Conservation (phyloP, 2,797 vertebrate species). For the Lutjanus argentimaculatus region DNA sequence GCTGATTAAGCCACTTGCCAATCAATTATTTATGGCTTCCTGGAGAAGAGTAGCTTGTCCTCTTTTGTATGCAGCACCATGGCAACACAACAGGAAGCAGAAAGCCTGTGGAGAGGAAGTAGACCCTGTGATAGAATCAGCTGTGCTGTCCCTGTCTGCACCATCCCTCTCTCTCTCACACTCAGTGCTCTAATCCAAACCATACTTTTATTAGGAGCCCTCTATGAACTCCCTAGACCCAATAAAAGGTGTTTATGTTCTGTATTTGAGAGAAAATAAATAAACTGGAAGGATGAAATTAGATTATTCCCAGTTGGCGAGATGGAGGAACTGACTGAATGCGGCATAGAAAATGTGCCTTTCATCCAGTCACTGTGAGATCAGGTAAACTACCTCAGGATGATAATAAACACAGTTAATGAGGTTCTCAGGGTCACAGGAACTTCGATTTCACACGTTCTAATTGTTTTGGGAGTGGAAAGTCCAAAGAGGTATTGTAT, state of each 20-base stretch:
- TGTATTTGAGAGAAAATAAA: conserved; percentile 70
- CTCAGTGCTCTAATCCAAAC: conserved; percentile 65
- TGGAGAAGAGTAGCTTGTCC: conserved; percentile 84
- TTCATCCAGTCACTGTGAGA: conserved; percentile 49
- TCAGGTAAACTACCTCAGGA: conserved; percentile 44
- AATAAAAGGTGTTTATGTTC: conserved; percentile 81
- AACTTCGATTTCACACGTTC: conserved; percentile 56
- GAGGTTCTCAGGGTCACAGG: conserved; percentile 52
- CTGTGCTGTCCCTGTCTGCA: conserved; percentile 53
- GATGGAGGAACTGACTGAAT: conserved; percentile 38
- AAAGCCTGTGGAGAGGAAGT: conserved; percentile 81
- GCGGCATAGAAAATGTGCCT: conserved; percentile 37
- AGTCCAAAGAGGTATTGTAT: background rate
- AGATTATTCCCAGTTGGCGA: conserved; percentile 67
- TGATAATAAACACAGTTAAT: conserved; percentile 64
- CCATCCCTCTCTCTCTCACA: conserved; percentile 43
- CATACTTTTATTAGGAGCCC: conserved; percentile 73
- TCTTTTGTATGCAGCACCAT: conserved; percentile 83
- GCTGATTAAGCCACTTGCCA: conserved; percentile 85
- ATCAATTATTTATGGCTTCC: conserved; percentile 88
- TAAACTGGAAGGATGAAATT: conserved; percentile 67
- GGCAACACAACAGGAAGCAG: conserved; percentile 89
- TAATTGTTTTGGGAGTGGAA: conserved; percentile 48
- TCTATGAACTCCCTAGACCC: conserved; percentile 71
- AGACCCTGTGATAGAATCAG: conserved; percentile 71